Evolutionary conservation across 1,140 invertebrate genomes (phyloP), one percentile per base, ranked within the genome.

Genomic region (Hylaeus volcanicus): DNA sequence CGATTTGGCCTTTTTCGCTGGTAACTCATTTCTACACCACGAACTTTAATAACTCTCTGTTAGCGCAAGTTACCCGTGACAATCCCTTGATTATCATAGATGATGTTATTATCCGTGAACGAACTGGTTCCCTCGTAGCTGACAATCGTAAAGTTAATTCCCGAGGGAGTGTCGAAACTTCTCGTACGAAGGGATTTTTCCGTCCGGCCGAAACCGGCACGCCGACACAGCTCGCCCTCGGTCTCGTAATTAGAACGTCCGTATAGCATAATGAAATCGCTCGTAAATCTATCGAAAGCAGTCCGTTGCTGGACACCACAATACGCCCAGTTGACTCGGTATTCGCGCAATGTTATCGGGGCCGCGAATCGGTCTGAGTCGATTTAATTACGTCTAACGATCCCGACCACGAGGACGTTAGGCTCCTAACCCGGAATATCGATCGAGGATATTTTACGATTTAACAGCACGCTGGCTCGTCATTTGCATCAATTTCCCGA

Each of bases 311-410:
- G 81, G 58, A 82, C 14, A 84, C 65, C 55, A 83, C 80, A 84
- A 85, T 89, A 84, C 63, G 79, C 78, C 53, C 56, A 69, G 63
- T 41, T 72, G 63, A 26, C 37, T 63, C 11, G 56, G n/a, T 68
- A 74, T 74, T 84, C 66, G 60, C 48, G 63, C 79, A 65, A 77
- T 79, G 66, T 45, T 79, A 83, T 89, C 69, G 60, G 77, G 51
- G 65, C 58, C 66, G 39, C 75, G 51, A 84, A 86, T 87, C 81
- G 61, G 56, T 12, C 43, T 60, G 75, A 68, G 76, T 82, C 79
- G 72, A 90, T 88, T 90, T 89, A 91, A 91, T 91, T 91, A 88
- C 78, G 77, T 53, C 65, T 85, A 88, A 89, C 84, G 88, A 89
- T 88, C 78, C 60, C 65, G 82, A 56, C n/a, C 60, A 82, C 80